A percentile compares a stretch with the other conserved stretches of the same genome.
Evolutionary conservation across 2,797 vertebrate genomes (phyloP).

Genomic region (Pogonophryne albipinna): DNA sequence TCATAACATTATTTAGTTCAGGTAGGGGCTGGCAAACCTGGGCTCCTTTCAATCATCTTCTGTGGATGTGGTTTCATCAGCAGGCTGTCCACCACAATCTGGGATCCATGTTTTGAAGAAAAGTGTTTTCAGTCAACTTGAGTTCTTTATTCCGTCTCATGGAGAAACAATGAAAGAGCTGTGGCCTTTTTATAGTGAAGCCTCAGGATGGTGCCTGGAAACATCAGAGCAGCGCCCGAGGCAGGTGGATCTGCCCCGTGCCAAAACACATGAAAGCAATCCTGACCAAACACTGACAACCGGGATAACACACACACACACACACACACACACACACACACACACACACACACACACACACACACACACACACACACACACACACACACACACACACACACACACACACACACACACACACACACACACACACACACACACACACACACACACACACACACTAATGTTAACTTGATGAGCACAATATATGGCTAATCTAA

Average conservation of each 20-base stretch:
- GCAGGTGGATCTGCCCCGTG: conserved; percentile 44
- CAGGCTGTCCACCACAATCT: conserved; percentile 13
- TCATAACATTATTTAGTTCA: conserved; percentile 16
- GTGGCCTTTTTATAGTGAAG: conserved; percentile 29
- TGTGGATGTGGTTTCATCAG: conserved; percentile 35
- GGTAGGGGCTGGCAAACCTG: not conserved
- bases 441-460: not conserved
- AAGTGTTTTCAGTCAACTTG: conserved; percentile 1
- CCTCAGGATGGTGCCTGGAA: conserved; percentile 16
- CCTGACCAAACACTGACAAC: conserved; percentile 41
- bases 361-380: not conserved
- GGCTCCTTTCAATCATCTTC: conserved; percentile 23
- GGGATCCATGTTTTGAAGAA: conserved; percentile 11
- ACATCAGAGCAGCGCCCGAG: conserved; percentile 42
- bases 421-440: too few species aligned
- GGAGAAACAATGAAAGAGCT: conserved; percentile 12
- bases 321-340: conserved; percentile 12
- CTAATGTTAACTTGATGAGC: too few species aligned
- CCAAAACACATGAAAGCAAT: conserved; percentile 39
- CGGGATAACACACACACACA: not conserved
- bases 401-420: conserved; percentile 11
- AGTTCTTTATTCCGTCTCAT: not conserved
- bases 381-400: not conserved
- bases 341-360: not conserved
- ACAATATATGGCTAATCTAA: too few species aligned